A percentile compares a stretch with the other conserved stretches of the same genome.
phyloP scores from a whole-genome alignment of 2,797 vertebrate genomes.

The Salarias fasciatus region DNA sequence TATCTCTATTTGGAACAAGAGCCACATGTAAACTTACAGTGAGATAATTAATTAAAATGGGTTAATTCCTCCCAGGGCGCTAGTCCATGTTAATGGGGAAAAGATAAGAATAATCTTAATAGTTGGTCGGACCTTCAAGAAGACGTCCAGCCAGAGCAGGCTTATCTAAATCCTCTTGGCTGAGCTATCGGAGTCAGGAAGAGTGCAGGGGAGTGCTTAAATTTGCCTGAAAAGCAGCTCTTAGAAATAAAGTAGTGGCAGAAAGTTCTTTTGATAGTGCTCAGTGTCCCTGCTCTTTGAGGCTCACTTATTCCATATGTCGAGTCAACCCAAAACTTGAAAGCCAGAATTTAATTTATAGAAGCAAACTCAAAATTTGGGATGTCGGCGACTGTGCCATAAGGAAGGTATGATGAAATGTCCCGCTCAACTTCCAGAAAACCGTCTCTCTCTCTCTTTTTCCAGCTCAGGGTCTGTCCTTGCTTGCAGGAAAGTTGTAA shows the following conservation, averaged over 20 bases:
- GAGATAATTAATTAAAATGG: slow-evolving; percentile 62
- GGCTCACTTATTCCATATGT: slow-evolving; percentile 38
- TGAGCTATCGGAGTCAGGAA: slow-evolving; percentile 59
- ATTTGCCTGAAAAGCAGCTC: slow-evolving; percentile 73
- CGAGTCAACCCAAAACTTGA: slow-evolving; percentile 26
- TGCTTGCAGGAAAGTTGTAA: slow-evolving; percentile 30
- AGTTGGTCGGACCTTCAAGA: slow-evolving; percentile 71
- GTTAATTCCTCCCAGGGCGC: slow-evolving; percentile 61
- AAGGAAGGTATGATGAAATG: slow-evolving; percentile 18
- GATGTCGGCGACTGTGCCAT: slow-evolving; percentile 6
- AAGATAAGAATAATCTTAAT: slow-evolving; percentile 73
- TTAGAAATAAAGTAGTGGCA: slow-evolving; percentile 61
- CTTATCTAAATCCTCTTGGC: slow-evolving; percentile 81
- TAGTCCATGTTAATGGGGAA: slow-evolving; percentile 58
- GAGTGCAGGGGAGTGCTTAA: slow-evolving; percentile 68
- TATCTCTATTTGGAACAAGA: slow-evolving; percentile 53
- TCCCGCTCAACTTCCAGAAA: slow-evolving; percentile 9
- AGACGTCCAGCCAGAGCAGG: slow-evolving; percentile 62
- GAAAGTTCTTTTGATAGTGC: slow-evolving; percentile 51
- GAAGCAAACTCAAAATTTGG: slow-evolving; percentile 14
- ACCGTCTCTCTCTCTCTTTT: slow-evolving; percentile 7
- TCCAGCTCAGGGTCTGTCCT: slow-evolving; percentile 11
- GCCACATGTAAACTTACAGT: slow-evolving; percentile 50
- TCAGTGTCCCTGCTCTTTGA: slow-evolving; percentile 29
- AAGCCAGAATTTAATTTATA: slow-evolving; percentile 10